These are phyloP conservation scores for Eidolon dupreanum DNA, from an alignment of 2,797 vertebrate species.

Conservation along the genomic window DNA sequence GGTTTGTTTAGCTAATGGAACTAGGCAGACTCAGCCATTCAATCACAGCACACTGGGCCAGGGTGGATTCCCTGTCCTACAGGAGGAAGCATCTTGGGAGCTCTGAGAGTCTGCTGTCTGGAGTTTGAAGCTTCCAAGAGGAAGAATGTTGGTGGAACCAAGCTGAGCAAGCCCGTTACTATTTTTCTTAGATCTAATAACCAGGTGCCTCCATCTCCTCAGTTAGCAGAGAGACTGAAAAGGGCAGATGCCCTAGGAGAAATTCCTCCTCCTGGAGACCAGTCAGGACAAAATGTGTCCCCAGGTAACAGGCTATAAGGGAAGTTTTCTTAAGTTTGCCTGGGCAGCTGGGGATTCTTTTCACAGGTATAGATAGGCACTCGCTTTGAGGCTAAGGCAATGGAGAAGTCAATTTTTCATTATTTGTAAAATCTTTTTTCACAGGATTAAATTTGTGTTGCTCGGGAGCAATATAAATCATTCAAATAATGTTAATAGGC, in stretches of 20 bases:
- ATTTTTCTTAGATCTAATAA: neutral
- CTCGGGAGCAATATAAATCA: slow-evolving; percentile 4
- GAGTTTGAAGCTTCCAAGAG: neutral
- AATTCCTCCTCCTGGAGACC: neutral
- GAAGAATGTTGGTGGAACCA: neutral
- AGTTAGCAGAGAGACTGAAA: neutral
- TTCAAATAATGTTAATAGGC: neutral
- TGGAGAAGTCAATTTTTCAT: neutral
- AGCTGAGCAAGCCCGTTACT: neutral
- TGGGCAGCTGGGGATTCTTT: neutral
- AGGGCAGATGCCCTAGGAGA: neutral
- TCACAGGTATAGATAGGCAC: neutral
- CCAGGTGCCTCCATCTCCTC: neutral
- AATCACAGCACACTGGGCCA: too few species aligned
- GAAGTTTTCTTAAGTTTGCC: neutral
- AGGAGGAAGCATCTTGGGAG: neutral
- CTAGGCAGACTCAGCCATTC: neutral
- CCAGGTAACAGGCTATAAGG: neutral
- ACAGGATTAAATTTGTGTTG: slow-evolving; percentile 21
- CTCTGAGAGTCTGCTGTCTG: neutral
- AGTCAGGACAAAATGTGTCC: neutral
- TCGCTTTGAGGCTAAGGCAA: neutral
- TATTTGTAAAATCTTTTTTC: neutral
- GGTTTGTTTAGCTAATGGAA: neutral
- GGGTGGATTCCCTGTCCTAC: too few species aligned